phyloP scores from a whole-genome alignment of 2,113 vertebrate genomes.

The Regulus satrapa region DNA sequence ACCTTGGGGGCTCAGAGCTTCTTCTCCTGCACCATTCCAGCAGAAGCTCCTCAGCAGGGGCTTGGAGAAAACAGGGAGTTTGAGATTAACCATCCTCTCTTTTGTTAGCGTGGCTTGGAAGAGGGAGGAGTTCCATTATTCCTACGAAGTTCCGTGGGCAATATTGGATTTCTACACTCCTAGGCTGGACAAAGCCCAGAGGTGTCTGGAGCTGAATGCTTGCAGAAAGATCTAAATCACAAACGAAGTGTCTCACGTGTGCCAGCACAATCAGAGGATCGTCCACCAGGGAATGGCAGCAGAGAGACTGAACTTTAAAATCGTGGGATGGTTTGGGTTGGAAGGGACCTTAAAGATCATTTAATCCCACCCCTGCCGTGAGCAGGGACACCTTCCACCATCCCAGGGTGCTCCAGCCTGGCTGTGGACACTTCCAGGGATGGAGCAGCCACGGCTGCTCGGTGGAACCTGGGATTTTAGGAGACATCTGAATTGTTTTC shows the following conservation, averaged over 20 bases:
- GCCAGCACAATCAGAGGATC: background rate
- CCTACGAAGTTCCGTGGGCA: background rate
- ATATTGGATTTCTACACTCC: background rate
- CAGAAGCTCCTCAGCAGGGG: background rate
- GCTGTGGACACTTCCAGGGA: background rate
- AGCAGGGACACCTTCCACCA: rapidly evolving
- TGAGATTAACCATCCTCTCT: background rate
- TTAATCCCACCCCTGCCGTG: background rate
- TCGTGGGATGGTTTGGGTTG: background rate
- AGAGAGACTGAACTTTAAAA: background rate
- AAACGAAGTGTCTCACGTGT: background rate
- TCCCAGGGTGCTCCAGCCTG: background rate
- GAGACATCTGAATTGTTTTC: background rate
- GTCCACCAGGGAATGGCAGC: background rate
- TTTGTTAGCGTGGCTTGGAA: background rate
- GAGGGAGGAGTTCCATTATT: background rate
- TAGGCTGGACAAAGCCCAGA: background rate
- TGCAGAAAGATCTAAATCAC: background rate
- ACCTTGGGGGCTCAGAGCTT: background rate
- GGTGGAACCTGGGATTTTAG: background rate
- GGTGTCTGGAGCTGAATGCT: background rate
- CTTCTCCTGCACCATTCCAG: background rate
- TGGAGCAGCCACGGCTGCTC: background rate
- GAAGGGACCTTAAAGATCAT: background rate
- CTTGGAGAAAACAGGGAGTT: background rate